These are phyloP conservation scores for Sphecodes monilicornis DNA, from an alignment of 2,888 invertebrate genomes.

Conservation along the genomic window DNA sequence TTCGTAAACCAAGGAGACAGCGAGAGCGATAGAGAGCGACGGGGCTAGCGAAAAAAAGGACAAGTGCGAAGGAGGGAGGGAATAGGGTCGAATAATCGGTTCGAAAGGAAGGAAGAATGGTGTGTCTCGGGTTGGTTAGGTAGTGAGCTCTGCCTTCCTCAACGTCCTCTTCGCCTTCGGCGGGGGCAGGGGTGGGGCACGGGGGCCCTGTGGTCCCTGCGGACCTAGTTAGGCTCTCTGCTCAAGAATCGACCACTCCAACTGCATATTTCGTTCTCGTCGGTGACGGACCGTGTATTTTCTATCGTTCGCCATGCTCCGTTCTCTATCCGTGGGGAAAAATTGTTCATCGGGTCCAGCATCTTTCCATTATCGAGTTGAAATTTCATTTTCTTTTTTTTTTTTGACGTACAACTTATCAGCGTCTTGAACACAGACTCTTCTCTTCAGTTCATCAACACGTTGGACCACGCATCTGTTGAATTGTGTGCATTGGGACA, in stretches of 20 bases:
- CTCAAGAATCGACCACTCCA: constrained; percentile 52
- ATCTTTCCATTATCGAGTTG: constrained; percentile 24
- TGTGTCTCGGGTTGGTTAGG: constrained; percentile 52
- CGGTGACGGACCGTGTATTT: constrained; percentile 9
- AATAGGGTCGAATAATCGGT: constrained; percentile 44
- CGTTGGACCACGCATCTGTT: neutral
- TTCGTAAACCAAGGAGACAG: constrained; percentile 13
- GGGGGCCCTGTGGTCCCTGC: constrained; percentile 50
- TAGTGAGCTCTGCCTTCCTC: constrained; percentile 36
- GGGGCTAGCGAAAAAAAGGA: constrained; percentile 21
- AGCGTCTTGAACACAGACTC: neutral
- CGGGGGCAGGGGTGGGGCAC: neutral
- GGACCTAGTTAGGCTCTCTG: constrained; percentile 52
- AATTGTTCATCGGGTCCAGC: constrained; percentile 16
- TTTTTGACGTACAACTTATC: neutral
- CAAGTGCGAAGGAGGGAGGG: constrained; percentile 20
- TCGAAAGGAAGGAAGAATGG: constrained; percentile 57
- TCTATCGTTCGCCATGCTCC: neutral
- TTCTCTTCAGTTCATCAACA: neutral
- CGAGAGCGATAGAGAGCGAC: constrained; percentile 32
- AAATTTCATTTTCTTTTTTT: neutral
- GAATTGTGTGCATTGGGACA: neutral
- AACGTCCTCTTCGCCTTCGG: constrained; percentile 51
- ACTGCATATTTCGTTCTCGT: constrained; percentile 38
- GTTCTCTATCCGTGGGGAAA: constrained; percentile 21